Evolutionary conservation across 1,140 invertebrate genomes (phyloP).

Genomic region (Caenorhabditis tropicalis): DNA sequence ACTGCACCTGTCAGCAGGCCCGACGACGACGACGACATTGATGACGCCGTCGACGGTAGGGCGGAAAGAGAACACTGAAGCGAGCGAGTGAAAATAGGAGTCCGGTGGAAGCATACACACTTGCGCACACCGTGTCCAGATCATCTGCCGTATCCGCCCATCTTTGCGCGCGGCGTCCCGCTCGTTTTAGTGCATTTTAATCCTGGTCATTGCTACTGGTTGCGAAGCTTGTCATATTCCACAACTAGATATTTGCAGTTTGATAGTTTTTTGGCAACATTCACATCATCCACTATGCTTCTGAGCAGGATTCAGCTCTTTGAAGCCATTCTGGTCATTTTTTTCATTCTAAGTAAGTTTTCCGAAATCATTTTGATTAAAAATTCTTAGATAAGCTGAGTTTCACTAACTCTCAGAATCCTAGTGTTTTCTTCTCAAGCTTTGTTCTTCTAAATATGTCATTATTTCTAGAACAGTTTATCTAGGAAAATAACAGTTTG

Average conservation of each 20-base stretch:
- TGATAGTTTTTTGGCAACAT: neutral
- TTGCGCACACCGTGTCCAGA: conserved; percentile 37
- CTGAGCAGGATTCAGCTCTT: neutral
- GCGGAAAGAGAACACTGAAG: neutral
- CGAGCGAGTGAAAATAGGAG: conserved; percentile 12
- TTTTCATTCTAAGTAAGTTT: neutral
- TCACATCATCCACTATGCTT: neutral
- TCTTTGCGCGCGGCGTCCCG: conserved; percentile 16
- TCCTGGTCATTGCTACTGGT: conserved; percentile 18
- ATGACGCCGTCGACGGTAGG: neutral
- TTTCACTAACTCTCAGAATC: too few species aligned
- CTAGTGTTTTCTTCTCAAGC: too few species aligned
- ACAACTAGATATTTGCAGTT: neutral
- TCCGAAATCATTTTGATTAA: too few species aligned
- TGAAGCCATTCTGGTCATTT: neutral
- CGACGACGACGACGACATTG: neutral
- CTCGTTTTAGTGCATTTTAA: conserved; percentile 42
- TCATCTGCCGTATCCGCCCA: conserved; percentile 40
- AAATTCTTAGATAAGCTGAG: too few species aligned
- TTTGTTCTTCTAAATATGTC: too few species aligned
- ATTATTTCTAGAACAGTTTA: too few species aligned
- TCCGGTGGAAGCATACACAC: conserved; percentile 4
- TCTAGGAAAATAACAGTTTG: too few species aligned
- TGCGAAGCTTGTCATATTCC: neutral
- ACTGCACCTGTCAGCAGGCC: neutral